A percentile compares a stretch with the other conserved stretches of the same genome.
Conservation (phyloP, 2,888 invertebrate species). For the Ochropacha duplaris region DNA sequence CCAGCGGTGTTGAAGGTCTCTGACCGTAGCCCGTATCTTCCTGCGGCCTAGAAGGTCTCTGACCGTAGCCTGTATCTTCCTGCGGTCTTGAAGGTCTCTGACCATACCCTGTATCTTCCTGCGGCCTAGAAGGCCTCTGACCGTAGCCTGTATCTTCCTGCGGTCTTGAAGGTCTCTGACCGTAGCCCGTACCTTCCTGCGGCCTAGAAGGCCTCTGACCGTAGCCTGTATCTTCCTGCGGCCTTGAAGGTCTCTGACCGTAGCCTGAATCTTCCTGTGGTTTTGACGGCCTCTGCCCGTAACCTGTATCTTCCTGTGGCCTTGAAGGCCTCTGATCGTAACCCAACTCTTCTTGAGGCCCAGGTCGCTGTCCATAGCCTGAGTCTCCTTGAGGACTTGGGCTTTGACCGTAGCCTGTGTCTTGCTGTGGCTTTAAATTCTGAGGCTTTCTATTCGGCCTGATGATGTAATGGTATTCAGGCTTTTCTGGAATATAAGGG, state of each 20-base stretch:
- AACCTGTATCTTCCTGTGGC: background rate
- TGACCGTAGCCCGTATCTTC: background rate
- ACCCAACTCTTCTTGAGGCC: constrained; percentile 1
- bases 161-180: background rate
- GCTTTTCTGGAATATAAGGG: constrained; percentile 51
- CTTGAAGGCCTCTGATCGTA: constrained; percentile 1
- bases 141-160: background rate
- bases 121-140: background rate
- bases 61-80: background rate
- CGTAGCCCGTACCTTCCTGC: background rate
- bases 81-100: background rate
- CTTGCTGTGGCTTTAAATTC: constrained; percentile 26
- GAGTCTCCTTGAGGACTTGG: constrained; percentile 13
- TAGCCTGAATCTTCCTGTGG: background rate
- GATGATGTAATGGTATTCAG: constrained; percentile 61
- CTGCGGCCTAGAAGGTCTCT: background rate
- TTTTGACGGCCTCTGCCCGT: background rate
- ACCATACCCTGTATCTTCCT: background rate
- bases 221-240: background rate
- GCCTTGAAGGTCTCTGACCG: background rate
- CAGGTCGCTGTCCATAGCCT: constrained; percentile 15
- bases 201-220: background rate
- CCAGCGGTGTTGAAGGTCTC: background rate
- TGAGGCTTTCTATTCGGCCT: constrained; percentile 64
- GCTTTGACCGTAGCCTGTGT: constrained; percentile 26